Conservation (phyloP, 2,797 vertebrate genomes). For the Thamnophis elegans region DNA sequence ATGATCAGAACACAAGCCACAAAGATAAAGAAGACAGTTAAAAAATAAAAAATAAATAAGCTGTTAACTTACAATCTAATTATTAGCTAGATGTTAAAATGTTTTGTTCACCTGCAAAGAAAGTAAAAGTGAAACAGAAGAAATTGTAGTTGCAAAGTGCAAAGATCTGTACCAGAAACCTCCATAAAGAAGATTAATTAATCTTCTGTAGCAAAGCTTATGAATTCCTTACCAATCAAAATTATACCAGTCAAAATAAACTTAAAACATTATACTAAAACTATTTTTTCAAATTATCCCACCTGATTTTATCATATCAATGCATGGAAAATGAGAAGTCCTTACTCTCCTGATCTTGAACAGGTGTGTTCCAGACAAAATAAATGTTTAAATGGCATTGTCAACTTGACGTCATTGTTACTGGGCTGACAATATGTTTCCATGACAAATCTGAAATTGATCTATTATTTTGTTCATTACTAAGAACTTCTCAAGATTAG, state of each 20-base stretch:
- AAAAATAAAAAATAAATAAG: not conserved
- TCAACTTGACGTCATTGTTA: conserved; percentile 65
- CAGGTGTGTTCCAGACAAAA: conserved; percentile 61
- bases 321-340: conserved; percentile 45
- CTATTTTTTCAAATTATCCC: not conserved
- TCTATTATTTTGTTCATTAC: conserved; percentile 54
- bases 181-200: not conserved
- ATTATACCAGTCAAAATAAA: not conserved
- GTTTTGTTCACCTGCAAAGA: conserved; percentile 25
- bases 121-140: not conserved
- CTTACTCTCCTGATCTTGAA: conserved; percentile 55
- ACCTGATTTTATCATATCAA: conserved; percentile 19
- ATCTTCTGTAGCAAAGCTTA: not conserved
- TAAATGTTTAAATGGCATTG: conserved; percentile 29
- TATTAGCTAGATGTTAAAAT: conserved; percentile 28
- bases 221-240: conserved; percentile 5
- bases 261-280: conserved; percentile 13
- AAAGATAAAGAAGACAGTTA: not conserved
- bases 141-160: not conserved
- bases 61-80: conserved; percentile 16
- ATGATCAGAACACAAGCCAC: not conserved
- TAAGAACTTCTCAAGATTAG: conserved; percentile 45
- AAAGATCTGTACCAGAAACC: not conserved
- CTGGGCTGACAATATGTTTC: conserved; percentile 68
- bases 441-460: conserved; percentile 67